Percentiles rank a stretch among this genome's conserved stretches.
Evolutionary conservation across 2,113 vertebrate genomes (phyloP).

Genomic region (Peromyscus maniculatus): DNA sequence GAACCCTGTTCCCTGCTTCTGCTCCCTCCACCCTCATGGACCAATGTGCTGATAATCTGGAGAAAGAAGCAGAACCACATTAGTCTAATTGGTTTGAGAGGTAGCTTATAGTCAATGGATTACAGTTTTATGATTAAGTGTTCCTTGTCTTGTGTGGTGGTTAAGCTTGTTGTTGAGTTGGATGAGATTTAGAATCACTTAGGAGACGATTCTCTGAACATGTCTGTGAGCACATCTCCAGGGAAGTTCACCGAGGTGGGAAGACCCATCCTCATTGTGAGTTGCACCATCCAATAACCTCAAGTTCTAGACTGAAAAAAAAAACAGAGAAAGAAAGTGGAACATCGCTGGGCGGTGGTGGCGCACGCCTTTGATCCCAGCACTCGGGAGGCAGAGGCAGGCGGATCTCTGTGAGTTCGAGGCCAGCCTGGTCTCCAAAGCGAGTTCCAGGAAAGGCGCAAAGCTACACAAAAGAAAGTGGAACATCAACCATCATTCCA

Average conservation of each 20-base stretch:
- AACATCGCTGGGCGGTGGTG: too few species aligned
- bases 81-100: not conserved
- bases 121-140: too few species aligned
- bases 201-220: not conserved
- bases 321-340: too few species aligned
- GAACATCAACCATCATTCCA: not conserved
- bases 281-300: not conserved
- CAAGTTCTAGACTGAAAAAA: not conserved
- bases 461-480: too few species aligned
- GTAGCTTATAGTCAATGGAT: not conserved
- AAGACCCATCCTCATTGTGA: not conserved
- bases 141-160: not conserved
- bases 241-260: not conserved
- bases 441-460: too few species aligned
- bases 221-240: not conserved
- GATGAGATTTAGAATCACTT: not conserved
- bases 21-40: not conserved
- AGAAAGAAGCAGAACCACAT: not conserved
- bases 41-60: not conserved
- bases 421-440: too few species aligned
- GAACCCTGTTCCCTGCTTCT: not conserved
- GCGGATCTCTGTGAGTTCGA: too few species aligned
- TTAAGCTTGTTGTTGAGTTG: not conserved
- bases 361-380: too few species aligned
- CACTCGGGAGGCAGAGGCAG: too few species aligned